A percentile compares a stretch with the other conserved stretches of the same genome.
Conservation (phyloP, 92 coral and sea anemone genomes). For the Blastomussa wellsi region DNA sequence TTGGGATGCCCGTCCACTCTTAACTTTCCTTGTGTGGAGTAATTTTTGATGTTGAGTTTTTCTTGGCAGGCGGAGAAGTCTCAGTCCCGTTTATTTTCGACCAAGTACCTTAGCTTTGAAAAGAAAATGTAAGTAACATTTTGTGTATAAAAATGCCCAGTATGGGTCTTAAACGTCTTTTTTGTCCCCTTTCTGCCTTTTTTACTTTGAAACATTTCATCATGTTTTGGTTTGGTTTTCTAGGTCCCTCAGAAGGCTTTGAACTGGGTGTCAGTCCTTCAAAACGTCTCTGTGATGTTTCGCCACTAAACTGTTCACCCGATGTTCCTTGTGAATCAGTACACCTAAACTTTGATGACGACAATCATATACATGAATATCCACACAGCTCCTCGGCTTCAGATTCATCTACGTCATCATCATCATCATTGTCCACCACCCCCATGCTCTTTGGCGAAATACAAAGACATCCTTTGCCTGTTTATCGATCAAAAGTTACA, state of each 20-base stretch:
- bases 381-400: conserved; percentile 44
- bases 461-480: conserved; percentile 68
- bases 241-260: conserved; percentile 86
- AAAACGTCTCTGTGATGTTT: conserved; percentile 80
- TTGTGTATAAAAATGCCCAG: background rate
- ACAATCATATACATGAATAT: conserved; percentile 76
- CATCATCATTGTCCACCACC: conserved; percentile 65
- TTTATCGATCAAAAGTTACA: conserved; percentile 86
- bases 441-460: conserved; percentile 83
- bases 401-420: conserved; percentile 59
- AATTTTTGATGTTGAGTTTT: background rate
- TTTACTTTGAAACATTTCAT: background rate
- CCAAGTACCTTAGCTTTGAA: conserved; percentile 89
- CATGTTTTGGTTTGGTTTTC: background rate
- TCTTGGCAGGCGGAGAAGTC: conserved; percentile 76
- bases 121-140: conserved; percentile 77
- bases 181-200: background rate
- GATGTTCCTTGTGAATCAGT: conserved; percentile 90
- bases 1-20: background rate
- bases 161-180: background rate
- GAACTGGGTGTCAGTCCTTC: conserved; percentile 95
- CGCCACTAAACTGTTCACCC: conserved; percentile 65
- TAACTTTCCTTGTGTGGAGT: background rate
- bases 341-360: conserved; percentile 79
- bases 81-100: conserved; percentile 85